phyloP scores from a whole-genome alignment of 2,797 vertebrate species.

The Octomys mimax region DNA sequence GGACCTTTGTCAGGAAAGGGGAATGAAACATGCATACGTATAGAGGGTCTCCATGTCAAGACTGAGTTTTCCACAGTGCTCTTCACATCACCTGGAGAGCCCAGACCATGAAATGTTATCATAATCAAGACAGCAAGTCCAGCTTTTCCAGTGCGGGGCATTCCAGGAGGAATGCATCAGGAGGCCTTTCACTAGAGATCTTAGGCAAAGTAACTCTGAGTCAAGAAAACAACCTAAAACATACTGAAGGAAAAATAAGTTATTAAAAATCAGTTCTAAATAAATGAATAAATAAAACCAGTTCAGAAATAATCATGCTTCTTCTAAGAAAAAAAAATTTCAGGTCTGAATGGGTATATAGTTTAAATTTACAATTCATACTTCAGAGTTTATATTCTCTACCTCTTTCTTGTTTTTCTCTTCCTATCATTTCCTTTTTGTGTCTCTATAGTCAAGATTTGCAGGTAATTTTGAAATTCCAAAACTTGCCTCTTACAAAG shows the following conservation, averaged over 20 bases:
- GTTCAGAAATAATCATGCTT: not conserved
- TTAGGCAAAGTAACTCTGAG: not conserved
- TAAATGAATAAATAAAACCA: constrained; percentile 35
- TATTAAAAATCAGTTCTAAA: not conserved
- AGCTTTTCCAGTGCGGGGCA: not conserved
- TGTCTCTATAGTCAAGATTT: not conserved
- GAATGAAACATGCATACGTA: not conserved
- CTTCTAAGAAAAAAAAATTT: constrained; percentile 1
- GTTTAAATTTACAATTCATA: not conserved
- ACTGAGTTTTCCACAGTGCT: not conserved
- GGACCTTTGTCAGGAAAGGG: constrained; percentile 7
- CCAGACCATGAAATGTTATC: not conserved
- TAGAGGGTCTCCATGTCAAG: not conserved
- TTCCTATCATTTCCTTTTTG: not conserved
- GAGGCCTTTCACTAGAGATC: not conserved
- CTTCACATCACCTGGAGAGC: not conserved
- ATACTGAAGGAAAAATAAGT: not conserved
- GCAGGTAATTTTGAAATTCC: not conserved
- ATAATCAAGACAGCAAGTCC: not conserved
- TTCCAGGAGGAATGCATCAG: not conserved
- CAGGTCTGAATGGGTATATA: not conserved
- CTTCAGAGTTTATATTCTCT: not conserved
- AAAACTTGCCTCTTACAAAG: not conserved
- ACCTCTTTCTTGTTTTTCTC: not conserved
- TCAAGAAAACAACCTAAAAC: constrained; percentile 32